Percentiles rank a stretch among this genome's conserved stretches.
Evolutionary conservation across 1,140 invertebrate species (phyloP).

Genomic region (Battus philenor): DNA sequence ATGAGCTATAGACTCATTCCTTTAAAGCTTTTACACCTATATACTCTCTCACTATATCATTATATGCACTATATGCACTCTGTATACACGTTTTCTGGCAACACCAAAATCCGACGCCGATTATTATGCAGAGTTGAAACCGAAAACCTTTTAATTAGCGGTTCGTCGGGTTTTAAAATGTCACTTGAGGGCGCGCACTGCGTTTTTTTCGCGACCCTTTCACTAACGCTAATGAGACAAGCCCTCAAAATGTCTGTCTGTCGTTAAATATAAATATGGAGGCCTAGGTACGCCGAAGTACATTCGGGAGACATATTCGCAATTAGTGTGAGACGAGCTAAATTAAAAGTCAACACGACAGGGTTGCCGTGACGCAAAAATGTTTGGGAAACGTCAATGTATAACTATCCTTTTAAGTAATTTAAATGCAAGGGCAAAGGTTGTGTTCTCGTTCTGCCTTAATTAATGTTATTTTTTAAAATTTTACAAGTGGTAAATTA

Average conservation of each 20-base stretch:
- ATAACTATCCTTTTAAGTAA: constrained; percentile 7
- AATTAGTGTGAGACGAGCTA: constrained; percentile 21
- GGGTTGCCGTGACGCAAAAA: constrained; percentile 1
- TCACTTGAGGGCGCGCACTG: constrained; percentile 27
- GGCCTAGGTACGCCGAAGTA: constrained; percentile 7
- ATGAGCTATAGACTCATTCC: too few relatives aligned
- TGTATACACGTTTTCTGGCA: too few relatives aligned
- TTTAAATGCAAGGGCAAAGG: too few relatives aligned
- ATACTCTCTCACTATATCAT: too few relatives aligned
- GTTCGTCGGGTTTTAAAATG: constrained; percentile 22
- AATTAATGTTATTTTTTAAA: too few relatives aligned
- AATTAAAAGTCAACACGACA: constrained; percentile 14
- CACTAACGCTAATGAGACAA: constrained; percentile 54
- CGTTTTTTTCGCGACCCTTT: constrained; percentile 28
- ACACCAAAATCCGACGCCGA: constrained; percentile 2
- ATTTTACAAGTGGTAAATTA: too few relatives aligned
- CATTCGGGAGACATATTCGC: constrained; percentile 25
- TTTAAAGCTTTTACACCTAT: too few relatives aligned
- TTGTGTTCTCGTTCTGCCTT: too few relatives aligned
- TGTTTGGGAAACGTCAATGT: constrained; percentile 4
- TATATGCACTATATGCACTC: too few relatives aligned
- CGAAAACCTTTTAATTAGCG: constrained; percentile 56
- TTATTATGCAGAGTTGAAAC: constrained; percentile 21
- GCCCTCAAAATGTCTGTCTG: constrained; percentile 43
- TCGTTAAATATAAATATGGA: constrained; percentile 18